A percentile compares a stretch with the other conserved stretches of the same genome.
Conservation (phyloP, 2,797 vertebrate species). For the Artibeus jamaicensis region DNA sequence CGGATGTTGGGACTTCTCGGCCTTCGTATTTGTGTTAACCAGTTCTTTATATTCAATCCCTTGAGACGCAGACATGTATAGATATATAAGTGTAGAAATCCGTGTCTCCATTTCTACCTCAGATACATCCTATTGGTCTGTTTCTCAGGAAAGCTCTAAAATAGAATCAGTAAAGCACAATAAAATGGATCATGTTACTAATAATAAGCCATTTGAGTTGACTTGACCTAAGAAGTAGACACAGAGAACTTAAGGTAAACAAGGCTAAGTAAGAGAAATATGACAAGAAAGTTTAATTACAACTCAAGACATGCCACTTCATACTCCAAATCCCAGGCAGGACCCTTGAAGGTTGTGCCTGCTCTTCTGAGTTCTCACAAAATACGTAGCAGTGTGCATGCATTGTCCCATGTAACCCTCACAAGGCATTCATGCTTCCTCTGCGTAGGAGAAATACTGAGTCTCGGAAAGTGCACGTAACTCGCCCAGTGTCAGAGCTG, state of each 20-base stretch:
- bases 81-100: not conserved
- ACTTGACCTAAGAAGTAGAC: not conserved
- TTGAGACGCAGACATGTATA: not conserved
- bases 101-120: not conserved
- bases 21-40: not conserved
- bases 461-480: not conserved
- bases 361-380: not conserved
- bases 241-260: not conserved
- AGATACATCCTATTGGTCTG: not conserved
- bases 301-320: not conserved
- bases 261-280: conserved; percentile 12
- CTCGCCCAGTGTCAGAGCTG: not conserved
- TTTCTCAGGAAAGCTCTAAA: conserved; percentile 21
- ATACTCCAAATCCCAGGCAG: not conserved
- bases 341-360: not conserved
- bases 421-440: conserved; percentile 11
- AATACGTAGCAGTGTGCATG: not conserved
- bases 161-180: not conserved
- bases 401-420: conserved; percentile 23
- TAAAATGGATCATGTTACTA: not conserved
- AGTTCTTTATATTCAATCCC: not conserved
- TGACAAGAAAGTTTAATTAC: not conserved
- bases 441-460: not conserved
- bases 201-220: not conserved
- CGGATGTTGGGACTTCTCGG: not conserved